Percentiles rank a stretch among this genome's conserved stretches.
phyloP scores from a whole-genome alignment of 2,797 vertebrate species.

The Muscicapa striata region DNA sequence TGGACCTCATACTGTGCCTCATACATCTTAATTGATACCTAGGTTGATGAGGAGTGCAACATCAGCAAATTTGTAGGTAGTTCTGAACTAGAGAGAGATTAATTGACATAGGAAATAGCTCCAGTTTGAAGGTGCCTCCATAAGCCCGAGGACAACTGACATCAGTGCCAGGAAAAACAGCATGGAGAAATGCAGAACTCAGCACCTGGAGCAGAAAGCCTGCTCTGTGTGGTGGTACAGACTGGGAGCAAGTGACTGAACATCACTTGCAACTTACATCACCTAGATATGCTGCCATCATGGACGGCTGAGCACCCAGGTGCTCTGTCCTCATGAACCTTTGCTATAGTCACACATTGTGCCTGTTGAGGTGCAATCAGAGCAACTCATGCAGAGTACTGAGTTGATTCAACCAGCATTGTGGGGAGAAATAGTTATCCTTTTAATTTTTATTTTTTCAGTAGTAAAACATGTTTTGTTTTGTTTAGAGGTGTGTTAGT shows the following conservation, averaged over 20 bases:
- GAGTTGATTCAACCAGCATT: not conserved
- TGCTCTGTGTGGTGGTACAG: rapidly evolving
- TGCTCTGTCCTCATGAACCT: not conserved
- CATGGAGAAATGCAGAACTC: not conserved
- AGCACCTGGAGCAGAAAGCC: not conserved
- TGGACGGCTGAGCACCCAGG: not conserved
- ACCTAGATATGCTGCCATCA: not conserved
- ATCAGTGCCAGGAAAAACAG: not conserved
- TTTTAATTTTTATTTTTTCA: not conserved
- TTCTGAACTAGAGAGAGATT: not conserved
- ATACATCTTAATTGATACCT: not conserved
- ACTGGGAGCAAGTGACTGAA: not conserved
- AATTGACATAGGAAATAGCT: not conserved
- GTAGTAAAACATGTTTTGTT: not conserved
- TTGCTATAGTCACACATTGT: not conserved
- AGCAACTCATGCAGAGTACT: not conserved
- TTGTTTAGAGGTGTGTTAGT: not conserved
- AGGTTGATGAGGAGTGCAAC: not conserved
- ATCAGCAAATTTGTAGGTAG: not conserved
- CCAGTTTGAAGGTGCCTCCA: not conserved
- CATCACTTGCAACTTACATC: not conserved
- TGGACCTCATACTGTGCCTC: not conserved
- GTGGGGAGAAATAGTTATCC: too few species aligned
- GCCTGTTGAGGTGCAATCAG: not conserved
- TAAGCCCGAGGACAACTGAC: not conserved